These are phyloP conservation scores for Tretioscincus oriximinensis DNA, from an alignment of 2,113 vertebrate species.

Conservation along the genomic window DNA sequence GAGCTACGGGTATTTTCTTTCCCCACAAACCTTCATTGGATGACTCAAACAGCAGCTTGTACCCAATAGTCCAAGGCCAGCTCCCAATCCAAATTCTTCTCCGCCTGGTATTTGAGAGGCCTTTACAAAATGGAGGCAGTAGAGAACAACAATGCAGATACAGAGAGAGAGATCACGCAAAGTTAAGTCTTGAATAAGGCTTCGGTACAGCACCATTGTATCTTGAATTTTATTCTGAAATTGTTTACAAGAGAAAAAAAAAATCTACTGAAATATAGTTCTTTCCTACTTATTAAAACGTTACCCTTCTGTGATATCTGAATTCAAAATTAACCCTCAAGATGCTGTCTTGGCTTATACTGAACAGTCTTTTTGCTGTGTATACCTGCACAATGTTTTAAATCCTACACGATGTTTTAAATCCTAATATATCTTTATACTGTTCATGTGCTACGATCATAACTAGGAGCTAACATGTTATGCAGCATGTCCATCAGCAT, in stretches of 20 bases:
- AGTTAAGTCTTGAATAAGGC: conserved; percentile 76
- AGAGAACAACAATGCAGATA: conserved; percentile 65
- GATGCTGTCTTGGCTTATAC: conserved; percentile 67
- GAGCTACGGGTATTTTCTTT: background rate
- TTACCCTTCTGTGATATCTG: conserved; percentile 72
- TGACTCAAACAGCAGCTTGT: background rate
- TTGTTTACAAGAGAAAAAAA: conserved; percentile 72
- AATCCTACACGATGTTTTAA: background rate
- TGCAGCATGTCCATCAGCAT: conserved; percentile 40
- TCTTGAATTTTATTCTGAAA: conserved; percentile 71
- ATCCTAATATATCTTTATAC: background rate
- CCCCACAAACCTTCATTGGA: background rate
- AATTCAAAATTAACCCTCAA: conserved; percentile 78
- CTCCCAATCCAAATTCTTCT: conserved; percentile 41
- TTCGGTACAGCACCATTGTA: conserved; percentile 84
- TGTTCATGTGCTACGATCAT: background rate
- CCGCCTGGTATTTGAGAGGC: conserved; percentile 69
- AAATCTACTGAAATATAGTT: conserved; percentile 78
- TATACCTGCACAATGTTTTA: conserved; percentile 47
- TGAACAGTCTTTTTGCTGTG: conserved; percentile 56
- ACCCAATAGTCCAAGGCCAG: conserved; percentile 1
- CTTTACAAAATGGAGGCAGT: conserved; percentile 56
- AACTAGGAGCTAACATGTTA: background rate
- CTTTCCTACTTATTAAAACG: conserved; percentile 23
- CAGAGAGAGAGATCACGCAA: conserved; percentile 68